These are phyloP conservation scores for Ctenodactylus gundi DNA, from an alignment of 2,113 vertebrate genomes.

Conservation along the genomic window DNA sequence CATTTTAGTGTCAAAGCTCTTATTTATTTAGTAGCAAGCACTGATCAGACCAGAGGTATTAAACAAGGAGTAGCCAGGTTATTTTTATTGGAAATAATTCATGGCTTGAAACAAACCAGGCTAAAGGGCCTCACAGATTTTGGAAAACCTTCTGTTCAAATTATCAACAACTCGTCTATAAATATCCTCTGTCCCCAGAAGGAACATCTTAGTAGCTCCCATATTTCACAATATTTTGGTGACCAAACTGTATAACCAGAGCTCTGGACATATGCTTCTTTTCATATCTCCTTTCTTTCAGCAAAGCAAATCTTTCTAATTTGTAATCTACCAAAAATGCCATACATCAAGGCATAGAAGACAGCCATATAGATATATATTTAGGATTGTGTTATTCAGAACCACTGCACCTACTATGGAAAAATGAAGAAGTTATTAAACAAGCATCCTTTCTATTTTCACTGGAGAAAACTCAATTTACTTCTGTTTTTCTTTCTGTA, in stretches of 20 bases:
- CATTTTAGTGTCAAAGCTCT: neutral
- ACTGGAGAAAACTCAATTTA: constrained; percentile 53
- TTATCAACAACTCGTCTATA: neutral
- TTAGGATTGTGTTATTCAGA: constrained; percentile 11
- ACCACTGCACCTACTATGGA: constrained; percentile 6
- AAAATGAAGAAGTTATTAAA: constrained; percentile 50
- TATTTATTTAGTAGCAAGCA: neutral
- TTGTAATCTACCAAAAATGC: neutral
- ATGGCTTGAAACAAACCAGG: neutral
- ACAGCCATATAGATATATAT: neutral
- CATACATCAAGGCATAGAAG: constrained; percentile 6
- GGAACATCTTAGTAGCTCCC: neutral
- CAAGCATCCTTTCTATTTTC: constrained; percentile 59
- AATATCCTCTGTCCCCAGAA: neutral
- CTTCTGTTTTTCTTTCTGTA: constrained; percentile 59
- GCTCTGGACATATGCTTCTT: neutral
- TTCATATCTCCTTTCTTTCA: neutral
- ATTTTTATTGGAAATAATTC: neutral
- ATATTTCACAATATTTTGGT: constrained; percentile 20
- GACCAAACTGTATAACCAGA: neutral
- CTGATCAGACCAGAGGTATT: neutral
- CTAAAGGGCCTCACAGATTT: neutral
- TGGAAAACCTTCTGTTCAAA: neutral
- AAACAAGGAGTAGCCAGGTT: neutral
- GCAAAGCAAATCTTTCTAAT: neutral